Evolutionary conservation across 2,888 invertebrate genomes (phyloP), one percentile per base, ranked within the genome.

Genomic region (Drosophila eohydei): DNA sequence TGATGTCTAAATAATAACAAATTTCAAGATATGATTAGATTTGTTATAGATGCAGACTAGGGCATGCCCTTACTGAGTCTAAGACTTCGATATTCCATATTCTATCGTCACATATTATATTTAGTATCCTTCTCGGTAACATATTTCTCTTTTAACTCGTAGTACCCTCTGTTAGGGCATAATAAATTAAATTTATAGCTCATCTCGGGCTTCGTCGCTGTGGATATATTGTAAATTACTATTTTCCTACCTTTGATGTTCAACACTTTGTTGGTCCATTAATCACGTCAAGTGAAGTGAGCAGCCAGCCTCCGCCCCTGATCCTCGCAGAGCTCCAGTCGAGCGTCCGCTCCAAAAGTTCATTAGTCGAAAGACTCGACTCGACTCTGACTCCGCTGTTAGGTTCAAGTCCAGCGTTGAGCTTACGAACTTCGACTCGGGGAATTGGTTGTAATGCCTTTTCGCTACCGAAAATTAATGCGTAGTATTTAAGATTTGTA

Each of bases 401-500:
- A 46, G 54, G 72, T 73, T 81, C 81, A 75, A 75, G 72, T 64
- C 60, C 56, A 43, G 21, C 21, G 14, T 30, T 36, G 41, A 43
- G 68, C 68, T 67, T 43, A 58, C 44, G 55, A 48, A 48, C 38
- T 56, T 54, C 62, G 63, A 46, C 56, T 64, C 59, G 58, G 50
- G 55, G 51, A 71, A 76, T 78, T 78, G 65, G 54, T 59, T 78
- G 77, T 91, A 87, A 90, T 88, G 89, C 84, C 78, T 83, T 83
- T 83, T 81, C 88, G 91, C 92, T 92, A 91, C 91, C 78, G 92
- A 92, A 92, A 91, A 92, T 92, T 92, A 91, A 84, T 81, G 89
- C 89, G 85, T 84, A 77, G 54, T 80, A 84, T 77, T 84, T 89
- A 46, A 41, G 75, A 85, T 83, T 79, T 87, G 65, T 74, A 71